A percentile compares a stretch with the other conserved stretches of the same genome.
These are phyloP conservation scores for Cinclus cinclus DNA, from an alignment of 2,113 vertebrate genomes.

Conservation along the genomic window DNA sequence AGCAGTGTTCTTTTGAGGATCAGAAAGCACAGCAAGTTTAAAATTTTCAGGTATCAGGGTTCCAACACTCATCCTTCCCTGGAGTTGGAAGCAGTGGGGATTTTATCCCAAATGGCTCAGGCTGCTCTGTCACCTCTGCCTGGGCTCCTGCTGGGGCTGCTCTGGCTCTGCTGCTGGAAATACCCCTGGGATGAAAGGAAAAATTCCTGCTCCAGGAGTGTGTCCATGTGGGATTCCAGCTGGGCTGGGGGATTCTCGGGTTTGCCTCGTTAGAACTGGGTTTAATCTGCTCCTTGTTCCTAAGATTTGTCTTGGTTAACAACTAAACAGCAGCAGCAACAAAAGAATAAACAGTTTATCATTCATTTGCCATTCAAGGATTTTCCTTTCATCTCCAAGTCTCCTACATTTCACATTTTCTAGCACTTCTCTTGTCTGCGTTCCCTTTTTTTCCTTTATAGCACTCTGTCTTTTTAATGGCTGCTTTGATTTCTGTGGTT, in stretches of 20 bases:
- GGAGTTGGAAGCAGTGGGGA: not conserved
- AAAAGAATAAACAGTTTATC: not conserved
- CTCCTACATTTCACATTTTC: not conserved
- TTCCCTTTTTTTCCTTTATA: not conserved
- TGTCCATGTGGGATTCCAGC: not conserved
- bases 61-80: not conserved
- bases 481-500: not conserved
- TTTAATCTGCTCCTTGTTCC: not conserved
- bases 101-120: not conserved
- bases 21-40: too few relatives aligned
- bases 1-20: too few relatives aligned
- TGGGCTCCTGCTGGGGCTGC: not conserved
- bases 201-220: fast-evolving
- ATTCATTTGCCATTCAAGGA: not conserved
- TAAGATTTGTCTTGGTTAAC: not conserved
- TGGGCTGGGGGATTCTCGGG: too few relatives aligned
- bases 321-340: not conserved
- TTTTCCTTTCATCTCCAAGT: conserved; percentile 1
- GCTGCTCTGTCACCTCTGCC: not conserved
- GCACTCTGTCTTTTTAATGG: not conserved
- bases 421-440: not conserved
- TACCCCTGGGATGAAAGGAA: fast-evolving
- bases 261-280: not conserved
- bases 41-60: too few relatives aligned
- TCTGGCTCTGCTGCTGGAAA: not conserved